phyloP scores from a whole-genome alignment of 2,113 vertebrate species.

The Anarhynchus alexandrinus region DNA sequence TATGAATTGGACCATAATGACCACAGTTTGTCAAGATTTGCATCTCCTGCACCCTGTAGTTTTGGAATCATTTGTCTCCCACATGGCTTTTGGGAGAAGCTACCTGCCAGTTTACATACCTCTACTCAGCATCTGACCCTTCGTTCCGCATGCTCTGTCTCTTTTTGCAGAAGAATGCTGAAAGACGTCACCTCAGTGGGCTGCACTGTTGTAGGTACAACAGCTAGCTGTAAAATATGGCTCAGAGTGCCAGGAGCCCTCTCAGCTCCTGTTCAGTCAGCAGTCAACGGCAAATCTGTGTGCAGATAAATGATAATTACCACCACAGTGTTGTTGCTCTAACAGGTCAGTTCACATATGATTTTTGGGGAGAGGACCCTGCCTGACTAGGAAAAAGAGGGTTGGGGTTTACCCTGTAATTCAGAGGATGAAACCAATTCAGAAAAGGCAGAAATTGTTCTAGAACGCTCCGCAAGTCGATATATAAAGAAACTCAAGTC shows the following conservation, averaged over 20 bases:
- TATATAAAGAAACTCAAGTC: neutral
- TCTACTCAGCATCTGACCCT: neutral
- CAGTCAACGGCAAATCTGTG: neutral
- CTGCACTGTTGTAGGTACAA: neutral
- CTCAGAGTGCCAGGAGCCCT: neutral
- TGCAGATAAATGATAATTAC: neutral
- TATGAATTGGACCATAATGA: neutral
- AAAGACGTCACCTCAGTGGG: neutral
- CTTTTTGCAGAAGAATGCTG: neutral
- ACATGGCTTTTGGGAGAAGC: neutral
- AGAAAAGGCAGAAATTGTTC: neutral
- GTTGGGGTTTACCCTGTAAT: neutral
- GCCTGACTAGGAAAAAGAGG: neutral
- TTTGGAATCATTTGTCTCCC: neutral
- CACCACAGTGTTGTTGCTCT: neutral
- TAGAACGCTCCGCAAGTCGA: neutral
- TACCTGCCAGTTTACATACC: neutral
- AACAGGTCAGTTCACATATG: neutral
- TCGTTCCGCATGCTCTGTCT: neutral
- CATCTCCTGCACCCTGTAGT: neutral
- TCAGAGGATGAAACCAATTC: neutral
- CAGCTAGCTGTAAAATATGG: neutral
- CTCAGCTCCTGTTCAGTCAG: neutral
- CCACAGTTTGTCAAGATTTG: neutral
- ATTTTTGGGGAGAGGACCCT: neutral